Base-by-base conservation (phyloP, 2,113 vertebrate species). In the Gopherus flavomarginatus region DNA sequence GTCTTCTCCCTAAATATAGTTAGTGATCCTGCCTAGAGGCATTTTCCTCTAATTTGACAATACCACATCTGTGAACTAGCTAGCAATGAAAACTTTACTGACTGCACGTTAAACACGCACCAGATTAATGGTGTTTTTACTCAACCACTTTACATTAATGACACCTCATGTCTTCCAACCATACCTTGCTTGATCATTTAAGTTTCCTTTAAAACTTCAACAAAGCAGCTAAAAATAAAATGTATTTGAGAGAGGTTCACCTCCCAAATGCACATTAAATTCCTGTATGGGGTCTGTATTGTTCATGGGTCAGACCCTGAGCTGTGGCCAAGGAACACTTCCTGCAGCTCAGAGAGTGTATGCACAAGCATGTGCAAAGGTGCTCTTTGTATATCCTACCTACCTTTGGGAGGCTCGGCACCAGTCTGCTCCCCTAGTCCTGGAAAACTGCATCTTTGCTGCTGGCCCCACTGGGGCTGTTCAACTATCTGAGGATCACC, bases 31-130 rank as follows among this genome's bases (percentile, higher is more conserved):
- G 83, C 81, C 92, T 95, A 95, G 92, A 97, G 93, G 94, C 93
- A 95, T 96, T 97, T 97, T 96, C 94, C 96, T 94, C 90, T 94
- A 97, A 97, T 98, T 95, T 97, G 85, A 98, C 86, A 96, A 96
- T 94, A 65, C 89, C 92, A 87, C 93, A 97, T 97, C 96, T 97
- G 92, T 91, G 95, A 96, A 88, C 85, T 0, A 82, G 92, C 96
- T 94, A 89, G 85, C 97, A 97, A 97, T 94, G 96, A 97, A 97
- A 94, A 94, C 94, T 81, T 89, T 90, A 69, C 97, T 96, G 96
- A 97, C 86, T 94, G 72, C 75, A 21, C 77, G 84, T 26, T 81
- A 94, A 92, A 91, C 84, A 84, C 3, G 17, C 47, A 83, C 54
- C 56, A 78, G 27, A 2, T 57, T 22, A 35, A 35, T 0, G 3